These are phyloP conservation scores for Drosophila teissieri DNA, from an alignment of 1,140 invertebrate genomes.

Conservation along the genomic window DNA sequence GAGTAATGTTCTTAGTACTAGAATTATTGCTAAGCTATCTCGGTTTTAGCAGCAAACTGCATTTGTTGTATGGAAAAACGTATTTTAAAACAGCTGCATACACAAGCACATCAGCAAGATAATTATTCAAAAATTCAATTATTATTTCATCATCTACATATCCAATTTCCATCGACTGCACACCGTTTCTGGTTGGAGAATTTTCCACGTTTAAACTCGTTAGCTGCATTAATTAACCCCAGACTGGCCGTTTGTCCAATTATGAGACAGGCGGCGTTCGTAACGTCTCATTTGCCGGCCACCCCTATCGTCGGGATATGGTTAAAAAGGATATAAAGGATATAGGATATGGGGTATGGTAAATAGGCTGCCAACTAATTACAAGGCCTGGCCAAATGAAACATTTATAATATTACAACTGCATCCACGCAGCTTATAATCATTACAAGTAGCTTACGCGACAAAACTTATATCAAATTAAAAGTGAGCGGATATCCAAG, in stretches of 20 bases:
- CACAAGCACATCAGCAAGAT: no score
- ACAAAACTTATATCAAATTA: no score
- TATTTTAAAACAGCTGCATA: no score
- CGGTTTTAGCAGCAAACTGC: no score
- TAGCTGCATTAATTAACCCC: conserved; percentile 47
- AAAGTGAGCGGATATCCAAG: no score
- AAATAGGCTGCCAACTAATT: conserved; percentile 6
- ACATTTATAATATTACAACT: background rate
- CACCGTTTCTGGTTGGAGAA: conserved; percentile 6
- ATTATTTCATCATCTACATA: background rate
- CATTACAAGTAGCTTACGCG: background rate
- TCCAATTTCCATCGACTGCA: background rate
- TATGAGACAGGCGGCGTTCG: conserved; percentile 31
- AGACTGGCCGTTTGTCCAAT: conserved; percentile 44
- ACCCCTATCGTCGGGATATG: conserved; percentile 39
- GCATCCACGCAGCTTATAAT: background rate
- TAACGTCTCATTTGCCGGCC: conserved; percentile 47
- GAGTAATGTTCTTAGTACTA: no score
- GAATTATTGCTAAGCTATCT: no score
- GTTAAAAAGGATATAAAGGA: conserved; percentile 1
- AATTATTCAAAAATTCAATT: no score
- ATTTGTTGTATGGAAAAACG: no score
- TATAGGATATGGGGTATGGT: conserved; percentile 20
- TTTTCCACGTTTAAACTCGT: conserved; percentile 20
- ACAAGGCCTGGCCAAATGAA: background rate